Conservation (phyloP, 2,113 vertebrate species). For the Strigops habroptila region DNA sequence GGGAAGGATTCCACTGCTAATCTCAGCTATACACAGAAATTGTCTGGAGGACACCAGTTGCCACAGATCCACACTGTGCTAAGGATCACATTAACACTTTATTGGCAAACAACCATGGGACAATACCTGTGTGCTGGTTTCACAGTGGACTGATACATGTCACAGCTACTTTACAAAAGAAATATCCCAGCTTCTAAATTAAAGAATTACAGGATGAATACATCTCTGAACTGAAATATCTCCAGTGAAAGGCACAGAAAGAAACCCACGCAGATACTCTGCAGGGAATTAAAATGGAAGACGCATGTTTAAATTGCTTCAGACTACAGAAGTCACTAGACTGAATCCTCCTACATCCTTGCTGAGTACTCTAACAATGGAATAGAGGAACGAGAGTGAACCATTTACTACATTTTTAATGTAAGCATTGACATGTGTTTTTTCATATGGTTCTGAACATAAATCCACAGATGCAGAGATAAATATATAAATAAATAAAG, state of each 20-base stretch:
- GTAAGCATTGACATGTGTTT: accelerated
- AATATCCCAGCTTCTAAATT: background rate
- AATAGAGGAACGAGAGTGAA: background rate
- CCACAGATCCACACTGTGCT: background rate
- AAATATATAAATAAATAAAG: background rate
- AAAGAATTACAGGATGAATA: background rate
- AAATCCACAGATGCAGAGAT: background rate
- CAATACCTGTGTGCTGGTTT: background rate
- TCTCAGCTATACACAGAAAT: background rate
- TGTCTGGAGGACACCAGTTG: background rate
- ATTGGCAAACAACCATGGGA: background rate
- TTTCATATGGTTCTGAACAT: background rate
- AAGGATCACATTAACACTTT: background rate
- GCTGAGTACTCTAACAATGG: background rate
- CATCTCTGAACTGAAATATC: background rate
- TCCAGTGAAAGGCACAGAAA: background rate
- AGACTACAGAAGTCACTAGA: background rate
- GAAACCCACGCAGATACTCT: background rate
- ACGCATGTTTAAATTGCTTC: background rate
- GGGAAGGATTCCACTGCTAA: background rate
- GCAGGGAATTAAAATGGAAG: background rate
- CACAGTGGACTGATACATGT: background rate
- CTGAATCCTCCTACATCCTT: background rate
- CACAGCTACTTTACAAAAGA: background rate
- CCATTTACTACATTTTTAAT: background rate